These are phyloP conservation scores for Patella caerulea DNA, from an alignment of 2,888 invertebrate genomes.

Conservation along the genomic window DNA sequence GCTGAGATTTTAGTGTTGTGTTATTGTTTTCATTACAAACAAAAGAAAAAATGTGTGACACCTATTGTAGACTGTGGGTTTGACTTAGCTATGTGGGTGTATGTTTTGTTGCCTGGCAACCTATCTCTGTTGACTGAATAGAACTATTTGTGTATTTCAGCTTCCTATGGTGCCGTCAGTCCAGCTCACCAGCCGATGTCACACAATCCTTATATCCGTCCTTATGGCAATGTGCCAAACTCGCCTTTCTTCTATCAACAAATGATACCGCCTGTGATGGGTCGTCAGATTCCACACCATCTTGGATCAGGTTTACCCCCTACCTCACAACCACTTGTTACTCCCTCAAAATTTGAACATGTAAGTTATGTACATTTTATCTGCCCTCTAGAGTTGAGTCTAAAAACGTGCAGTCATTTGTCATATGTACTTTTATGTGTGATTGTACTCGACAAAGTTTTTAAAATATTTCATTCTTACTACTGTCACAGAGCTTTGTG, in stretches of 20 bases:
- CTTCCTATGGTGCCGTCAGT: constrained; percentile 64
- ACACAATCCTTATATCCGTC: constrained; percentile 59
- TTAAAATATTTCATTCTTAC: no score
- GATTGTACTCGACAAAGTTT: no score
- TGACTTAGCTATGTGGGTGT: no score
- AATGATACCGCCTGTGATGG: constrained; percentile 57
- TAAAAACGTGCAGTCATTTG: no score
- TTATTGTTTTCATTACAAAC: no score
- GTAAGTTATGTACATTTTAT: constrained; percentile 15
- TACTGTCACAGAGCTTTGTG: no score
- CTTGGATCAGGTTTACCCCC: constrained; percentile 50
- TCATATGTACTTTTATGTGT: no score
- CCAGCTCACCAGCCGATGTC: constrained; percentile 61
- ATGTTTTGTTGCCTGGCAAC: no score
- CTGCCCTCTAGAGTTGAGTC: neutral
- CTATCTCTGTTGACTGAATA: neutral
- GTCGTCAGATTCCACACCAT: constrained; percentile 43
- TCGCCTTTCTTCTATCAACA: constrained; percentile 65
- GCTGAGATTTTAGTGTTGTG: no score
- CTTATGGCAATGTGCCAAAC: constrained; percentile 47
- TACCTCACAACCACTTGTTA: constrained; percentile 46
- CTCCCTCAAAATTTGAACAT: constrained; percentile 42
- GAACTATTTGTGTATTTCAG: constrained; percentile 43
- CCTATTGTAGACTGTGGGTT: no score
- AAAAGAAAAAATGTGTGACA: no score